Percentiles rank a stretch among this genome's conserved stretches.
These are phyloP conservation scores for Tuta absoluta DNA, from an alignment of 2,888 invertebrate species.

Conservation along the genomic window DNA sequence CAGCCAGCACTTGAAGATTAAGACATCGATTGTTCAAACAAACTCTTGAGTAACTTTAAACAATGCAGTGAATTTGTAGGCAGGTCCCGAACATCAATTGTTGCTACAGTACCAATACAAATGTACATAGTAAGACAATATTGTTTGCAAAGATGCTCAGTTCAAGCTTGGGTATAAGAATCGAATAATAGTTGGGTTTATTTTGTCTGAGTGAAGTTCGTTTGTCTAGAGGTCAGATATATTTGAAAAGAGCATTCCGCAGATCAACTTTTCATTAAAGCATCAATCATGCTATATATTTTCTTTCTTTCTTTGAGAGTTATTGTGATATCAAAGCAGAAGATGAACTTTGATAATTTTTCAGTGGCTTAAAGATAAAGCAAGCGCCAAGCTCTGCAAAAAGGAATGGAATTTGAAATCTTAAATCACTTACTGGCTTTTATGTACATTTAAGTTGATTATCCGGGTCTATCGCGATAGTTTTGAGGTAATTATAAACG, in stretches of 20 bases:
- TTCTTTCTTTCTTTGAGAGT: too few relatives aligned
- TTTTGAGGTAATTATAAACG: too few relatives aligned
- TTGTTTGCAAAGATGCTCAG: background rate
- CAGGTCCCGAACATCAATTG: background rate
- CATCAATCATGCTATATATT: background rate
- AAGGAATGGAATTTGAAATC: too few relatives aligned
- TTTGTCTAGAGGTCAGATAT: background rate
- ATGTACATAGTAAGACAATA: background rate
- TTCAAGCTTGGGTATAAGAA: background rate
- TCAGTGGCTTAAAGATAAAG: too few relatives aligned
- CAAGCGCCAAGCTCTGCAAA: too few relatives aligned
- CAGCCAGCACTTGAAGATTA: background rate
- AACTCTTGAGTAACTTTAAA: constrained; percentile 5
- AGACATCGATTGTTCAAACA: background rate
- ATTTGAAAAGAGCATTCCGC: background rate
- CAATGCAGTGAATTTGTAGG: background rate
- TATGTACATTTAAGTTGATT: too few relatives aligned
- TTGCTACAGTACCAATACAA: background rate
- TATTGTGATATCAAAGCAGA: too few relatives aligned
- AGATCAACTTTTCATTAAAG: background rate
- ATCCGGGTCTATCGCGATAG: too few relatives aligned
- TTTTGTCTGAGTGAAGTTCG: background rate
- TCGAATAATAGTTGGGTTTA: background rate
- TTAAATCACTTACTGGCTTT: too few relatives aligned
- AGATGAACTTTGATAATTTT: too few relatives aligned